Evolutionary conservation across 2,888 invertebrate species (phyloP), one percentile per base, ranked within the genome.

Genomic region (Melitaea athalia): DNA sequence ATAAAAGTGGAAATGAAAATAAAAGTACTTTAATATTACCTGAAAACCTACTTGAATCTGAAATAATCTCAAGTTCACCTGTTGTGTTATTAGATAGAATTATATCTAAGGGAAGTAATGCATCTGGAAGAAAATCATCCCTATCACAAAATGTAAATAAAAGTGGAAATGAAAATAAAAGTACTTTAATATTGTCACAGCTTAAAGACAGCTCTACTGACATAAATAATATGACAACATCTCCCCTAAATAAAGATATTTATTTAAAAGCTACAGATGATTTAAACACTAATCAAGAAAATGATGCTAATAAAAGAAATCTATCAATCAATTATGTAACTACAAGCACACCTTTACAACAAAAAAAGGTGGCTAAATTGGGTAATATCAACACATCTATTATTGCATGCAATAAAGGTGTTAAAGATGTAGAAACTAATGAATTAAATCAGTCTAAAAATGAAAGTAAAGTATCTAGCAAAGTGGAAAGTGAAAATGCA

Each of bases 341-440:
- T n/a, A 89, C 89, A 63, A 89, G 89, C 74, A 91, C 91, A 17
- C 91, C 91, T 60, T 77, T 91, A 43, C 89, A 87, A 73, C 83
- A 88, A 68, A 89, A 88, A 74, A 69, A 78, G 14, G 63, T 81
- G 3, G 79, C 81, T 74, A 88, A 84, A 69, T 64, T 84, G 60
- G 79, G 74, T 42, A 82, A 84, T 71, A 82, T 85, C 0, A 89
- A 88, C 68, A 84, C 85, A 63, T 86, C 89, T 38, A 78, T 84
- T n/a, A 85, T 85, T 63, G 75, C 79, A 67, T 76, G 82, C 17
- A 79, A 78, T 59, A 77, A 75, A 65, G 59, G 64, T 38, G 74
- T 70, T 45, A 77, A 71, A 49, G 75, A 53, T 47, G 38, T 24
- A 8, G 33, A 17, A 5, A 64, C 31, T 11, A 43, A 65, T 14